Evolutionary conservation across 1,140 invertebrate genomes (phyloP), one percentile per base, ranked within the genome.

Genomic region (Cotesia chilonis): DNA sequence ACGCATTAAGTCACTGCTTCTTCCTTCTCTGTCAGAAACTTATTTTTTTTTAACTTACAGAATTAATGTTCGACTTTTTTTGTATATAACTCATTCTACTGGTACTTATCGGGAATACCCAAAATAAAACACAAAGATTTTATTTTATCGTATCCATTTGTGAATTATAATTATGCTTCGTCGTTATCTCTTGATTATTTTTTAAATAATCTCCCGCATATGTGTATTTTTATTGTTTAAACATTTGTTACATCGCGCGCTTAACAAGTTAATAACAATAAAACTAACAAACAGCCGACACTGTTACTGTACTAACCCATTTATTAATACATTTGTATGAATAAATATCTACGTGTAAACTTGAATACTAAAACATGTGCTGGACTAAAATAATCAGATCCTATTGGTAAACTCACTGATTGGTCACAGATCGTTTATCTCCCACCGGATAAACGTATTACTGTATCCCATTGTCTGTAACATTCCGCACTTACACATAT

Each of bases 351-450:
- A 17, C 28, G 38, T 9, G 41, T 5, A 47, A 37, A 14, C 36
- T 69, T 69, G 68, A 57, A 57, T 57, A 14, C 3, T 20, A 20
- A 57, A 57, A n/a, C 17, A 57, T 59, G 68, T 63, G 17, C 69
- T 74, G 73, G 75, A 70, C 73, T 71, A 78, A 75, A 77, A 78
- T 81, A 80, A 83, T 84, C 83, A 79, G 80, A 83, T 83, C 75
- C 77, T 83, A 83, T 82, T 82, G 72, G 67, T 14, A 14, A 71
- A 41, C 17, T 51, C 60, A 66, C 64, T 78, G 76, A 83, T 80
- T 80, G 77, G 77, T 65, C 69, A 61, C 41, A 80, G 79, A 81
- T 81, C 70, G 72, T 70, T 80, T 81, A 80, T 81, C 81, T 51
- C 20, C 57, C 69, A 74, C 76, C 75, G 74, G 77, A 80, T 77